Evolutionary conservation across 2,113 vertebrate genomes (phyloP).

Genomic region (Cheirogaleus medius): DNA sequence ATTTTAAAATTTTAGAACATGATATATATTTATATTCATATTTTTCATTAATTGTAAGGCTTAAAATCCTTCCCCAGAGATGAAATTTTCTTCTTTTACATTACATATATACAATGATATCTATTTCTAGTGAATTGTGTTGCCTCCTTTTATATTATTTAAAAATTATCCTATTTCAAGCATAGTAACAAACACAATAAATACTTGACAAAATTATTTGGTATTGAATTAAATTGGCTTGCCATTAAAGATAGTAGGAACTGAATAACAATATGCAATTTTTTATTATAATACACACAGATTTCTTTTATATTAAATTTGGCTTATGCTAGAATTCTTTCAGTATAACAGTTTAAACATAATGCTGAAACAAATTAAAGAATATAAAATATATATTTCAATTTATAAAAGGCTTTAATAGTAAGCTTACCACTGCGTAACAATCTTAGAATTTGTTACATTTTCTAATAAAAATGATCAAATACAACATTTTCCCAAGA

Average conservation of each 20-base stretch:
- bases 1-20: neutral
- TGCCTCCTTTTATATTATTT: neutral
- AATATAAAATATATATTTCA: neutral
- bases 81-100: neutral
- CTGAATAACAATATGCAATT: neutral
- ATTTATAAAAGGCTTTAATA: neutral
- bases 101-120: neutral
- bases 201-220: neutral
- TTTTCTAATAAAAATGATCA: neutral
- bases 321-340: neutral
- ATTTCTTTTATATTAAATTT: neutral
- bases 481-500: neutral
- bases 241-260: neutral
- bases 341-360: neutral
- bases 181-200: neutral
- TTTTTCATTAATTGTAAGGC: neutral
- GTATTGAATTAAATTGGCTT: neutral
- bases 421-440: neutral
- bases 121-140: neutral
- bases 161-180: neutral
- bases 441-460: neutral
- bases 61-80: neutral
- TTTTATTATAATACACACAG: neutral
- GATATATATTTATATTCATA: neutral
- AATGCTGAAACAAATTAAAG: neutral